Percentiles rank a stretch among this genome's conserved stretches.
Evolutionary conservation across 2,888 invertebrate genomes (phyloP).

Genomic region (Callyntrura sp.): DNA sequence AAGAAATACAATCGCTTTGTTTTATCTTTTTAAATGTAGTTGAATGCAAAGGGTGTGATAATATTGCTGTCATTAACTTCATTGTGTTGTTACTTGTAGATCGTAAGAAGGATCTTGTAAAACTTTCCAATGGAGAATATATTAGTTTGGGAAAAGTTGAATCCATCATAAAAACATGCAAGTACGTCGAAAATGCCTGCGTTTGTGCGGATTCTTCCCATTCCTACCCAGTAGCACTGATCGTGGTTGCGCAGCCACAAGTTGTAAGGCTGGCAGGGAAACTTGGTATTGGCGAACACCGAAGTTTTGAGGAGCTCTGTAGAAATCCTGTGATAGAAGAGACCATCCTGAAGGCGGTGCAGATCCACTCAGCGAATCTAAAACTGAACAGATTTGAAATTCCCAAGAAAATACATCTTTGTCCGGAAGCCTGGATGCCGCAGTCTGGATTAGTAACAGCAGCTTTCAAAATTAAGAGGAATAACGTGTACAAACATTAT

Average conservation of each 20-base stretch:
- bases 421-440: conserved; percentile 87
- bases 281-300: conserved; percentile 87
- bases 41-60: too few relatives aligned
- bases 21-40: too few relatives aligned
- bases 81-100: conserved; percentile 90
- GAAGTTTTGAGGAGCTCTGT: conserved; percentile 91
- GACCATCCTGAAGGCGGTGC: conserved; percentile 92
- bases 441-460: conserved; percentile 87
- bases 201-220: conserved; percentile 96
- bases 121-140: conserved; percentile 99
- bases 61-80: too few relatives aligned
- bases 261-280: conserved; percentile 90
- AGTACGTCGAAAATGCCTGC: conserved; percentile 98
- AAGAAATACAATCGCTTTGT: too few relatives aligned
- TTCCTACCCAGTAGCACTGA: conserved; percentile 94
- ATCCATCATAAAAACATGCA: conserved; percentile 96
- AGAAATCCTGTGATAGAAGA: conserved; percentile 90
- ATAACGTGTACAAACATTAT: conserved; percentile 86
- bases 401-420: conserved; percentile 86
- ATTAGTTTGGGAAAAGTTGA: conserved; percentile 99
- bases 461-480: conserved; percentile 87
- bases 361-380: conserved; percentile 90
- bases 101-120: conserved; percentile 99
- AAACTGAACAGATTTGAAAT: conserved; percentile 85
- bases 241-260: conserved; percentile 90